Evolutionary conservation across 30 jellyfish, hydroid and myxozoan genomes (phyloP), one percentile per base, ranked within the genome.

Genomic region (Haliclystus octoradiatus): DNA sequence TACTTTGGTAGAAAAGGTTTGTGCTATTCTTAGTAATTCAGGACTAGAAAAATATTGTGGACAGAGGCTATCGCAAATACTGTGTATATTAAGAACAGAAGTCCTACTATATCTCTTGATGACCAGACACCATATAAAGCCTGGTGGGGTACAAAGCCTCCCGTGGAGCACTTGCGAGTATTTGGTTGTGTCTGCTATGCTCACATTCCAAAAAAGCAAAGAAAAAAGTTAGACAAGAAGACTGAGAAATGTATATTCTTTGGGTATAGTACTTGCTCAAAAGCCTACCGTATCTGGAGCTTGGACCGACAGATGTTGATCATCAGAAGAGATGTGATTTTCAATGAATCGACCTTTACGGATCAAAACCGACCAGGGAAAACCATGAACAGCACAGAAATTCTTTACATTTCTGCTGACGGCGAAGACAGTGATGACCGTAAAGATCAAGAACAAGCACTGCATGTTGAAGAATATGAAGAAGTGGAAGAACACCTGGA

Each of bases 51-150:
- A 9, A 57, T 4, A 26, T 57, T 5, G 26, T 57, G 26, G 69
- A 26, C 69, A 57, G 69, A 57, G 23, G 69, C 69, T 5, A 57
- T 57, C 9, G 69, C 69, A 4, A 57, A 57, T 57, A 26, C 69
- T 24, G 69, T 24, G 23, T 57, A 57, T 24, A 4, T 26, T 12
- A 57, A 22, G 12, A 57, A 57, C 31, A 57, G 69, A 57, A 57
- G 69, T 26, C 69, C 12, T 5, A 57, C 69, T 22, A 57, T 9
- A 57, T 12, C 69, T 5, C 69, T 57, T 4, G 69, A 57, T 4
- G 5, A 24, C 31, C 12, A 5, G 26, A 57, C 69, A 57, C 57
- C 57, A 9, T 40, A 40, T 19, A 40, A 40, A 19, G 57, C 57
- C 57, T 40, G 57, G 57, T 40, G 57, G 57, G 57, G 57, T 40